Base-by-base conservation (phyloP, 2,797 vertebrate species). In the Telmatherina bonti region DNA sequence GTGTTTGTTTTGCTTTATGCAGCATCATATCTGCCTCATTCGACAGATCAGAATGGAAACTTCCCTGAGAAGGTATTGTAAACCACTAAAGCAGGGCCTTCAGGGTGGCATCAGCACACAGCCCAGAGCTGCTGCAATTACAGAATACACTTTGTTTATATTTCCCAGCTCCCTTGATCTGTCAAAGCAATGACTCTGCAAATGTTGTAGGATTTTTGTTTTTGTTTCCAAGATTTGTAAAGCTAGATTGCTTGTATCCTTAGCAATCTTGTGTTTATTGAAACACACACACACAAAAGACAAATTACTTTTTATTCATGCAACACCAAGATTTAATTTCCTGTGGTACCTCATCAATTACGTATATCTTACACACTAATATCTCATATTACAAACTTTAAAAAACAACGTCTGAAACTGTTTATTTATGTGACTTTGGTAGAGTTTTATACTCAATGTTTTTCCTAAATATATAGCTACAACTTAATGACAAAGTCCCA, bases 31-130 rank as follows among this genome's bases (percentile, higher is more conserved):
- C 82, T 90, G 72, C 89, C 92, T 55, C 84, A 78, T 56, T 80
- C 76, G 27, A 79, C 78, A 76, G 92, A 93, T 76, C 89, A 91
- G 79, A 91, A 93, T 85, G 91, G 91, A 92, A 93, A 93, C 87
- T 83, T 88, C 66, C 38, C 85, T 24, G 82, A 85, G 85, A 93
- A 92, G 92, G 94, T 95, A 93, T 74, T 68, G 81, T 80, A 82
- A 86, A 82, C 72, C 85, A 86, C 88, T 79, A 91, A 85, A 89
- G 77, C 77, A 10, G 38, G 33, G 78, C 86, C 85, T 93, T 92
- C 89, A 90, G 90, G 89, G 85, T 91, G 88, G 90, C 89, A 89
- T 87, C 87, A 83, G 68, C 82, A 71, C 79, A 70, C 72, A 85
- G 83, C 76, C 81, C 79, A 83, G 85, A 88, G 85, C 84, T 73